Evolutionary conservation across 2,888 invertebrate species (phyloP), one percentile per base, ranked within the genome.

Genomic region (Tyria jacobaeae): DNA sequence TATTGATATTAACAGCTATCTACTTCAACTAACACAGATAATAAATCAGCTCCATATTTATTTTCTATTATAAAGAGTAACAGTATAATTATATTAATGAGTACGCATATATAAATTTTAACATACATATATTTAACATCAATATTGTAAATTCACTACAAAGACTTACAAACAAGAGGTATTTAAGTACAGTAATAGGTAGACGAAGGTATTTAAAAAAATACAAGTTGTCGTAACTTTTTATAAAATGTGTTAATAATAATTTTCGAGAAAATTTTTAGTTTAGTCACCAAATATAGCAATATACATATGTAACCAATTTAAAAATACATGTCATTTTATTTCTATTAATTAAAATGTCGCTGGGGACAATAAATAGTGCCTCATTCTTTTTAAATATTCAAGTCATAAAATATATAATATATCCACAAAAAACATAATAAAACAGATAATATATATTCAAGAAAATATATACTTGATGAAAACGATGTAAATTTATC

Each of bases 1-100:
- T 35, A 79, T 78, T 74, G n/a, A n/a, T n/a, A n/a, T 80, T 64
- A 84, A 87, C 85, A 83, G 80, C 68, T 71, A 65, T 73, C 84
- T 77, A 73, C 75, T 39, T 63, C 71, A 80, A 64, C 81, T 85
- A 81, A 81, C 75, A 80, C 75, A 70, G 71, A 75, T 64, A 67
- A 60, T 57, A 52, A 39, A 47, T 60, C 51, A 58, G 61, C 60
- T 47, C 64, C 47, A 55, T 53, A 48, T 34, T 34, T 31, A 21
- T 10, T 0, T 31, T 21, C 15, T 39, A 31, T 49, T 54, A 57
- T 15, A n/a, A 37, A n/a, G 25, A 60, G 52, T 51, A 73, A 73
- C 53, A 64, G 56, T n/a, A n/a, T n/a, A n/a, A n/a, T n/a, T n/a
- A n/a, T n/a, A n/a, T n/a, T n/a, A n/a, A n/a, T n/a, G n/a, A n/a